These are phyloP conservation scores for Carapus acus DNA, from an alignment of 2,797 vertebrate genomes.

Conservation along the genomic window DNA sequence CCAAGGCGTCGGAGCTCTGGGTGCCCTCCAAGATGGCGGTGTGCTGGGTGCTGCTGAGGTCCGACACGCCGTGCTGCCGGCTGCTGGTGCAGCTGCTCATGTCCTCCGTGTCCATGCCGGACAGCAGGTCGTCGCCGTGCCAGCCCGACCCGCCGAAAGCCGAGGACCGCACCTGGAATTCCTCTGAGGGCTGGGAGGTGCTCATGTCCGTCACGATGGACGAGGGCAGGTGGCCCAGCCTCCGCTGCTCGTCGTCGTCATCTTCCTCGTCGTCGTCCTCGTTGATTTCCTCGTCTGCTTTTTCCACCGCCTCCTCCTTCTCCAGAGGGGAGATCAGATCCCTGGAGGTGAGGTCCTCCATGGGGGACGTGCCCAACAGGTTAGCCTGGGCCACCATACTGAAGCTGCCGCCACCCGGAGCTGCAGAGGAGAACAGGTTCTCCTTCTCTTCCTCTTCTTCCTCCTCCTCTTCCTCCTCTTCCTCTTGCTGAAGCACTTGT, in stretches of 20 bases:
- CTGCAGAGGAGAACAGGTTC: constrained; percentile 42
- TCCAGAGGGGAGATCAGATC: constrained; percentile 59
- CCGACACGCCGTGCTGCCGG: constrained; percentile 62
- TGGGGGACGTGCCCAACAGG: constrained; percentile 31
- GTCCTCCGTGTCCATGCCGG: constrained; percentile 69
- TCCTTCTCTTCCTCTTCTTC: constrained; percentile 44
- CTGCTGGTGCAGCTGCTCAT: constrained; percentile 69
- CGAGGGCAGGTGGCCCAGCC: constrained; percentile 53
- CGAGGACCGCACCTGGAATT: constrained; percentile 49
- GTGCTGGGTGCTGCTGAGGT: constrained; percentile 68
- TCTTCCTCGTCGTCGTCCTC: constrained; percentile 70
- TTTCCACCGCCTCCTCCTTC: constrained; percentile 72
- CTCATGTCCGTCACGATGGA: constrained; percentile 61
- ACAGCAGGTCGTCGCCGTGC: constrained; percentile 59
- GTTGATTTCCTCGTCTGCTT: constrained; percentile 78
- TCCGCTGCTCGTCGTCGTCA: constrained; percentile 65
- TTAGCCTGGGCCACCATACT: constrained; percentile 34
- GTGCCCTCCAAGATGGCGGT: constrained; percentile 64
- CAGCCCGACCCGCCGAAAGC: constrained; percentile 50
- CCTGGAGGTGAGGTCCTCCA: constrained; percentile 40
- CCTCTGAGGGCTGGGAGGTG: constrained; percentile 60
- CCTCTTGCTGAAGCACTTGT: constrained; percentile 33
- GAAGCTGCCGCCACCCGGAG: constrained; percentile 35
- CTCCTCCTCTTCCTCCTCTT: constrained; percentile 20
- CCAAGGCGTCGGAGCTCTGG: constrained; percentile 67